Base-by-base conservation (phyloP, 2,888 invertebrate species). In the Oxytorus armatus region DNA sequence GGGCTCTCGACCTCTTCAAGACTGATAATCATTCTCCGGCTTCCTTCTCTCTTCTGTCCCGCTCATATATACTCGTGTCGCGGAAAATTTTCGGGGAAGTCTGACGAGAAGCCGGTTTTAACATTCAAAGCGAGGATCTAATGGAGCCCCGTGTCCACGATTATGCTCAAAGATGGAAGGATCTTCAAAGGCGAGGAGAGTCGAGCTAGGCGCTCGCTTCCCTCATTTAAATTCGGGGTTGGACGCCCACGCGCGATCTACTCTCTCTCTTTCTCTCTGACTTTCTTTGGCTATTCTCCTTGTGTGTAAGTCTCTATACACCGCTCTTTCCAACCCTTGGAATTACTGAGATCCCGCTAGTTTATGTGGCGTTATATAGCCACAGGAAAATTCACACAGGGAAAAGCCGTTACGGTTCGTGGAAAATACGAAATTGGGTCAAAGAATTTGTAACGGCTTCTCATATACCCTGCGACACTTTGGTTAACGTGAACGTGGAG, bases 171-270 rank as follows among this genome's bases (percentile, higher is more conserved):
- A 85, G 83, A 86, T 83, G 84, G 78, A 83, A 84, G 84, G 86
- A 85, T 85, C 85, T 85, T 88, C 86, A 89, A 88, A 88, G 87
- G 85, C 82, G 23, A 29, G n/a, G 10, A 39, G 66, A 69, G 16
- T 11, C 53, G 55, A 55, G 69, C 23, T 33, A 10, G 81, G 68
- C 53, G 76, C 73, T 81, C 77, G 80, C 70, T 81, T 83, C 81
- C 83, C 83, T 87, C 86, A 88, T 88, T 88, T 89, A 85, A 89
- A 89, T 88, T 86, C 81, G 69, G 83, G 86, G 88, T 88, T 87
- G 83, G 79, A 84, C 83, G 74, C 61, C 63, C 59, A 59, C 36
- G 44, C 47, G 57, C 55, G 57, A 55, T 68, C 39, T 44, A 57
- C 21, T 51, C 21, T 21, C 36, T 16, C 57, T 16, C 44, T 47